Conservation (phyloP, 2,113 vertebrate genomes). For the Onychorhynchus coronatus region DNA sequence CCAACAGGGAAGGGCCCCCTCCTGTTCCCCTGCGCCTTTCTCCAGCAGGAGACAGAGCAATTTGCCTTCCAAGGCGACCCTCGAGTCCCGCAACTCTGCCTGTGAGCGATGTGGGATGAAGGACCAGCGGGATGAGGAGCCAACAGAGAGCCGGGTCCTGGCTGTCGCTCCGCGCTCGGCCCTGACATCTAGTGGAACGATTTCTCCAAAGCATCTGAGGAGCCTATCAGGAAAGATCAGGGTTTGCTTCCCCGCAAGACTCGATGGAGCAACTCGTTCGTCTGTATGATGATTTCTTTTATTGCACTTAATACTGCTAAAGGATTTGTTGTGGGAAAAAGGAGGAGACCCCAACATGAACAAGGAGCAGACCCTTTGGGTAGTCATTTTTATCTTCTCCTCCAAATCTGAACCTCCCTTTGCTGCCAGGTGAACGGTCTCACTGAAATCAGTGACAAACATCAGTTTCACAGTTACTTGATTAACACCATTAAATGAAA, state of each 20-base stretch:
- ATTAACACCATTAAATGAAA: constrained; percentile 56
- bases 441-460: not conserved
- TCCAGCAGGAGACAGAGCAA: not conserved
- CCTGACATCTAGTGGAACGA: constrained; percentile 73
- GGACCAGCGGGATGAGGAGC: not conserved
- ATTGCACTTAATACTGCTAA: not conserved
- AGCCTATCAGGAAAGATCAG: not conserved
- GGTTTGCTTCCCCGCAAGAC: not conserved
- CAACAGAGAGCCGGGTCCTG: not conserved
- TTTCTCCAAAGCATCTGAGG: constrained; percentile 17
- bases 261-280: not conserved
- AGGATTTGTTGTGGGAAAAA: not conserved
- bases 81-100: not conserved
- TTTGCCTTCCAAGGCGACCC: not conserved
- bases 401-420: not conserved
- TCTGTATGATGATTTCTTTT: not conserved
- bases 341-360: not conserved
- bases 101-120: not conserved
- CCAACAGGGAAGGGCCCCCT: not conserved
- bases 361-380: not conserved
- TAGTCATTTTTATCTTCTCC: not conserved
- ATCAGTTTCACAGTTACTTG: constrained; percentile 34
- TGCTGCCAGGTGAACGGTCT: not conserved
- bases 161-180: constrained; percentile 43
- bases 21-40: not conserved